Percentiles rank a stretch among this genome's conserved stretches.
These are phyloP conservation scores for Eudasyphora cyanicolor DNA, from an alignment of 2,888 invertebrate species.

Conservation along the genomic window DNA sequence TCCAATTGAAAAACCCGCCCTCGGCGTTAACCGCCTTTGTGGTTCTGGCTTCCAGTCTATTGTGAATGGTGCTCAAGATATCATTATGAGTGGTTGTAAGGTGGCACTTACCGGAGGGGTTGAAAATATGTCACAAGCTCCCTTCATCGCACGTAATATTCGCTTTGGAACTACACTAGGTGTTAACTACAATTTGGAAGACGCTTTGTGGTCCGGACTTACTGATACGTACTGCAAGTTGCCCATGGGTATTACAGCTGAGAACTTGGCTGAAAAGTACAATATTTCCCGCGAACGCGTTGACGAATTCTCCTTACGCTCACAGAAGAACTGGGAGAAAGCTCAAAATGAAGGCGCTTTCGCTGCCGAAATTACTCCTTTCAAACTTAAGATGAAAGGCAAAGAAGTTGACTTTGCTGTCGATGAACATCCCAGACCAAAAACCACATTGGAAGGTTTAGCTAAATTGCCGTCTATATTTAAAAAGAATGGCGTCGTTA, in stretches of 20 bases:
- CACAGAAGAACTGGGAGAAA: constrained; percentile 93
- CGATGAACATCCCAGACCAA: constrained; percentile 89
- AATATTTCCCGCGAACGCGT: constrained; percentile 90
- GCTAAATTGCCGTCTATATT: constrained; percentile 93
- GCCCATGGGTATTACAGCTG: constrained; percentile 98
- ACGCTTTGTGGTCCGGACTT: constrained; percentile 93
- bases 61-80: constrained; percentile 94
- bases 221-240: constrained; percentile 93
- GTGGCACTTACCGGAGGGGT: constrained; percentile 94
- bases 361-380: constrained; percentile 93
- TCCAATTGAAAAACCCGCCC: constrained; percentile 90
- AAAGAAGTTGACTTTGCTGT: constrained; percentile 88
- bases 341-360: constrained; percentile 94
- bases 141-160: constrained; percentile 90
- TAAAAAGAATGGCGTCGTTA: constrained; percentile 96
- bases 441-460: constrained; percentile 91
- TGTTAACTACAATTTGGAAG: constrained; percentile 88
- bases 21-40: constrained; percentile 95
- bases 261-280: constrained; percentile 93
- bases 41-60: constrained; percentile 99
- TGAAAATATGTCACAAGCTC: constrained; percentile 97
- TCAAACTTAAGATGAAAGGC: constrained; percentile 91
- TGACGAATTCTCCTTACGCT: constrained; percentile 91
- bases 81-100: constrained; percentile 89
- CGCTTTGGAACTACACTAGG: constrained; percentile 95